A percentile compares a stretch with the other conserved stretches of the same genome.
phyloP scores from a whole-genome alignment of 2,797 vertebrate genomes.

The Mus caroli region DNA sequence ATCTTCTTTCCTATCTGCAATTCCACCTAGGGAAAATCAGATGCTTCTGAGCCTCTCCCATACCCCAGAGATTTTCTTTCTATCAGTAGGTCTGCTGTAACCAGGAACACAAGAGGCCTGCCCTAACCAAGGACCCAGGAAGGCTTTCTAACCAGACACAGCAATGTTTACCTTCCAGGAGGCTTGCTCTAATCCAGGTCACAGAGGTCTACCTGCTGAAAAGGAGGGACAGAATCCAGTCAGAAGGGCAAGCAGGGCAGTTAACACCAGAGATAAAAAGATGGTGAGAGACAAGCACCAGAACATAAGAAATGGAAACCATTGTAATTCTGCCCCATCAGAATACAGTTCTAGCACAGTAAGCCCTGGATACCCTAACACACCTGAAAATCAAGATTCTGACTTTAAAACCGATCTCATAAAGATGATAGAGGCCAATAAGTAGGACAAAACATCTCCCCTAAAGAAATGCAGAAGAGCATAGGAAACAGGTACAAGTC shows the following conservation, averaged over 20 bases:
- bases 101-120: background rate
- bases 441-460: background rate
- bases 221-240: background rate
- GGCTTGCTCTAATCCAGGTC: background rate
- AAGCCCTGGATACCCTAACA: background rate
- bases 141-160: background rate
- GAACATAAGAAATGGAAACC: background rate
- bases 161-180: background rate
- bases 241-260: background rate
- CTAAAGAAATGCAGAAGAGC: background rate
- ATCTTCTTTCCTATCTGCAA: background rate
- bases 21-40: background rate
- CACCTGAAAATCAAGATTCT: background rate
- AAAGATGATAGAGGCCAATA: background rate
- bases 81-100: background rate
- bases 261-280: background rate
- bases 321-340: background rate
- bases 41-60: background rate
- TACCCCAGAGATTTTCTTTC: background rate
- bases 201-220: background rate
- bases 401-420: background rate
- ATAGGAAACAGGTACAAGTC: background rate
- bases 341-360: background rate
- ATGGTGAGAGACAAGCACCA: background rate
- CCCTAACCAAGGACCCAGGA: background rate